A percentile compares a stretch with the other conserved stretches of the same genome.
These are phyloP conservation scores for Pica pica DNA, from an alignment of 2,113 vertebrate species.

Conservation along the genomic window DNA sequence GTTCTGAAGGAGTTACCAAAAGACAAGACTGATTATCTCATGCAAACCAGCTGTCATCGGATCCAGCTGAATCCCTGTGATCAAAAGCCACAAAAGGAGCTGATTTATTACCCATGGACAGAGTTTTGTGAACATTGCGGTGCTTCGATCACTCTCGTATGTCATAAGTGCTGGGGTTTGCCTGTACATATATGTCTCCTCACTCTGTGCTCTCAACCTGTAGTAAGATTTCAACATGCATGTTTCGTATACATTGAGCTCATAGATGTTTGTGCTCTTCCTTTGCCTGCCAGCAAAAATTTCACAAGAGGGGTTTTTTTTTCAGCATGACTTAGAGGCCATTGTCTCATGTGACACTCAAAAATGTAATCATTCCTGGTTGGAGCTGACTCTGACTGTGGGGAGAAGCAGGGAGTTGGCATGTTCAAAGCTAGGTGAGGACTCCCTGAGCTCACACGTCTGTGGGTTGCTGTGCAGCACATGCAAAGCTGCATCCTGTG, in stretches of 20 bases:
- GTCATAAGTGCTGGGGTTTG: neutral
- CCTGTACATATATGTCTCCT: neutral
- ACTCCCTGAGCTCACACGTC: neutral
- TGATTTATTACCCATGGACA: neutral
- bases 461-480: neutral
- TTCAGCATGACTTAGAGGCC: neutral
- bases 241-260: neutral
- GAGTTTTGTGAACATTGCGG: neutral
- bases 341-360: constrained; percentile 2
- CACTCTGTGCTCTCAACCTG: neutral
- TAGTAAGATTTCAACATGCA: neutral
- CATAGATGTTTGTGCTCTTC: neutral
- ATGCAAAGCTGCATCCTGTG: neutral
- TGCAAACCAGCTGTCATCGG: neutral
- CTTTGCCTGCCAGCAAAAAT: neutral
- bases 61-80: neutral
- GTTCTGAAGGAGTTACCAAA: neutral
- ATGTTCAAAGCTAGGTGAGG: neutral
- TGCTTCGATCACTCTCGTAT: neutral
- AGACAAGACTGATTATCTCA: neutral
- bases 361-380: neutral
- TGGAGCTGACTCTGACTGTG: neutral
- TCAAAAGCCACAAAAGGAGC: neutral
- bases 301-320: neutral
- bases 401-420: neutral